Evolutionary conservation across 2,797 vertebrate genomes (phyloP).

Genomic region (Myoxocephalus aenaeus): DNA sequence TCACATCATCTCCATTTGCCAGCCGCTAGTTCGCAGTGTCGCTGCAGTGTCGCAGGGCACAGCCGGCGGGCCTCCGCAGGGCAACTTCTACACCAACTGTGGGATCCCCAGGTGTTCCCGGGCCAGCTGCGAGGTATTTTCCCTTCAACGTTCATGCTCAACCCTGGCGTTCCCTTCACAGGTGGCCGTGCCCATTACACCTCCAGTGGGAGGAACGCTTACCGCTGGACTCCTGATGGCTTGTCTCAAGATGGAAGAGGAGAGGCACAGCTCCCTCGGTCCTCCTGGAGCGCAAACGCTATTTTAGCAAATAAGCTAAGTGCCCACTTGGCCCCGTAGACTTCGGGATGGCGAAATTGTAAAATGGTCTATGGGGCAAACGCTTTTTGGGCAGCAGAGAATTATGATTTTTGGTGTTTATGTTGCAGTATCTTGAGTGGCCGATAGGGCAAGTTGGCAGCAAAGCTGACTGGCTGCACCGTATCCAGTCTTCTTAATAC

Average conservation of each 20-base stretch:
- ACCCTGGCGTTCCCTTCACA: conserved; percentile 20
- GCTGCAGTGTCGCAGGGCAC: conserved; percentile 15
- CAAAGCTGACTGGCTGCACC: not conserved
- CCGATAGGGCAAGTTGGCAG: not conserved
- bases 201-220: conserved; percentile 9
- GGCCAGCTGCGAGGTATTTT: conserved; percentile 22
- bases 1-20: conserved; percentile 38
- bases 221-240: not conserved
- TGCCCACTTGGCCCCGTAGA: not conserved
- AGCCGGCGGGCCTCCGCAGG: conserved; percentile 25
- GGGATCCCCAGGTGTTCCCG: conserved; percentile 25
- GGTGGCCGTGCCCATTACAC: conserved; percentile 21
- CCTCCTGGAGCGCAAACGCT: not conserved
- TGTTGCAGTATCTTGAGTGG: not conserved
- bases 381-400: not conserved
- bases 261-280: not conserved
- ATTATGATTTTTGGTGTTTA: not conserved
- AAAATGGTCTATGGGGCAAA: not conserved
- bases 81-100: conserved; percentile 17
- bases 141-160: conserved; percentile 4
- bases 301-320: conserved; percentile 10
- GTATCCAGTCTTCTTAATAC: not conserved
- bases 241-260: conserved; percentile 10
- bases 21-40: not conserved
- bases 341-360: not conserved